A percentile compares a stretch with the other conserved stretches of the same genome.
phyloP scores from a whole-genome alignment of 2,797 vertebrate genomes.

The Anas capensis region DNA sequence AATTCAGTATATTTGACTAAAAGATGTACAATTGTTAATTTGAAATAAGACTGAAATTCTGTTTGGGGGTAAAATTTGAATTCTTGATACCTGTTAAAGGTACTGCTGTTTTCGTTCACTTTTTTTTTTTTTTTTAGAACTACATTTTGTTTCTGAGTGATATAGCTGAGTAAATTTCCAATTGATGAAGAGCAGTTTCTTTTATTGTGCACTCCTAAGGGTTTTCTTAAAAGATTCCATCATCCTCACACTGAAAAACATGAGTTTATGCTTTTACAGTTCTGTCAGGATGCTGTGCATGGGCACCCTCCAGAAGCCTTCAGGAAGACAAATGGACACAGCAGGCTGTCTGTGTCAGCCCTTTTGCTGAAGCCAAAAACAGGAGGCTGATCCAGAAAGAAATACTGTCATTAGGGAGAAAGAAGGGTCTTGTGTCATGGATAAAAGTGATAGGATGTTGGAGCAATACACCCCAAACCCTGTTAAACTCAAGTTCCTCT shows the following conservation, averaged over 20 bases:
- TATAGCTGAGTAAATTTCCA: not conserved
- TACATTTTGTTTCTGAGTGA: not conserved
- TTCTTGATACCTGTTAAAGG: not conserved
- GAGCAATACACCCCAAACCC: not conserved
- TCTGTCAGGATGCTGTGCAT: not conserved
- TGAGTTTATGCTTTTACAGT: not conserved
- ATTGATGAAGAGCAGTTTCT: not conserved
- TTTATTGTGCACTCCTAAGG: not conserved
- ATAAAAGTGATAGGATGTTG: not conserved
- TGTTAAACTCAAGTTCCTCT: not conserved
- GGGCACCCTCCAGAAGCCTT: not conserved
- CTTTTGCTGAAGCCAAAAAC: not conserved
- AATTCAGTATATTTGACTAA: not conserved
- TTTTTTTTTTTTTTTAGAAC: not conserved
- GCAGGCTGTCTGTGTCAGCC: not conserved
- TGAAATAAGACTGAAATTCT: not conserved
- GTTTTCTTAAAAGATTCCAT: not conserved
- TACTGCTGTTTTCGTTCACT: not conserved
- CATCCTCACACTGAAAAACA: not conserved
- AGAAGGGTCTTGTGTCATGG: not conserved
- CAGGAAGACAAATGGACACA: accelerated
- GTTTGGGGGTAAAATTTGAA: not conserved
- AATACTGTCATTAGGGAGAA: not conserved
- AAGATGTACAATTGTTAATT: not conserved
- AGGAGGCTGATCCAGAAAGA: not conserved